Evolutionary conservation across 2,113 vertebrate species (phyloP), one percentile per base, ranked within the genome.

Genomic region (Recurvirostra avosetta): DNA sequence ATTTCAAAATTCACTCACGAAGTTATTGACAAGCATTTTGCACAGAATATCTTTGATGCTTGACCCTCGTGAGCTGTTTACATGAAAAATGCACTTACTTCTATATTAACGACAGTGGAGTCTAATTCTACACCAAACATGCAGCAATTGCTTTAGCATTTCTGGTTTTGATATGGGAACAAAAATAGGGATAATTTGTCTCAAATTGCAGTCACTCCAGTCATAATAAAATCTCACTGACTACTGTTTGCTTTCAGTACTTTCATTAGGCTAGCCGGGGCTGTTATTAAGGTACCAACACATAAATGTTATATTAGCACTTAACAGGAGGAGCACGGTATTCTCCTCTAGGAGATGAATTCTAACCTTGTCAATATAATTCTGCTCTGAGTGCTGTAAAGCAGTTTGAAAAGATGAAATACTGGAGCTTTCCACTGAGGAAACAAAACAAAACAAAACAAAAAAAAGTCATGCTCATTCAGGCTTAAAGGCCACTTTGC

Each of bases 271-370:
- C 98, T 97, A 98, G 98, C 98, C 82, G 88, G 97, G 97, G 96
- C 97, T 98, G 96, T 98, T 98, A 98, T 98, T 97, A 98, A 98
- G 96, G 97, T 96, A 98, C 97, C 97, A 96, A 97, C 98, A 99
- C 98, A 99, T 98, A 99, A 99, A 99, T 98, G 99, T 98, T 98
- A 98, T 98, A 99, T 99, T 99, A 99, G 98, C 98, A 99, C 99
- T 99, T 98, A 98, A 98, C 97, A 97, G 98, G 95, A 97, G 98
- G 94, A 97, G 93, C 96, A 98, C 95, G 97, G 98, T 97, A 97
- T 98, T 98, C 98, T 98, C 98, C 98, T 98, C 93, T 96, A 98
- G 98, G 98, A 99, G 98, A 97, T 97, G 97, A 98, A 98, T 98
- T 98, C 97, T 98, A 98, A 97, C 97, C 98, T 98, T 99, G 99